Evolutionary conservation across 37 sponge, comb jelly and placozoan species (phyloP), one percentile per base, ranked within the genome.

Genomic region (Agelas oroides): DNA sequence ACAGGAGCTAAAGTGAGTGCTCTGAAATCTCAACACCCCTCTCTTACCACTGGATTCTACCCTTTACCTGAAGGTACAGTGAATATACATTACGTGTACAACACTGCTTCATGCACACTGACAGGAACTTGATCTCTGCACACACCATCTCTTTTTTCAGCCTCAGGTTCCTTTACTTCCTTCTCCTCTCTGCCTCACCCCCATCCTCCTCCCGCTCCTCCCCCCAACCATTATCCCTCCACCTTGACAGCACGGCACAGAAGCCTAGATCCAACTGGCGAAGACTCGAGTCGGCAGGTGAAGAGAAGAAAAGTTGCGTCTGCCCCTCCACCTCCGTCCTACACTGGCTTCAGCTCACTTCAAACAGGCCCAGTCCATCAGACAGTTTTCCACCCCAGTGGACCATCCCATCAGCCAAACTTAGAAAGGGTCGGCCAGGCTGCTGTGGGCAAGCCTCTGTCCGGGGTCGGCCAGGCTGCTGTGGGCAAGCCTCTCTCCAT

Each of bases 271-370:
- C 8, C 46, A 46, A 8, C 46, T 46, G 46, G 8, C 46, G 8
- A 46, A 46, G 46, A 46, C 11, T 61, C 14, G 62, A 61, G 69
- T 36, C 21, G 1, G 23, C 61, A 18, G 24, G 78, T 24, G 28
- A 91, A 66, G 64, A 91, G 53, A 63, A 54, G 92, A 16, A 91
- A 91, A 53, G 68, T 87, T 15, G 75, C 75, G 2, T 53, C 65
- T 20, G 87, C 77, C 39, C 87, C 92, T 55, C 88, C 88, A 63
- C 92, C 92, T 28, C 66, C 46, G 31, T 34, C 71, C 46, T 88
- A 88, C 66, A 46, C 53, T 53, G 84, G 78, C 14, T 82, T 91
- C 58, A 69, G 73, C 15, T 23, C 77, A 12, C n/a, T 30, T 31
- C 70, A 28, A 37, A 33, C 36, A 69, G 35, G 36, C 18, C 70